A percentile compares a stretch with the other conserved stretches of the same genome.
Conservation (phyloP, 1,140 invertebrate species). For the Triops cancriformis region DNA sequence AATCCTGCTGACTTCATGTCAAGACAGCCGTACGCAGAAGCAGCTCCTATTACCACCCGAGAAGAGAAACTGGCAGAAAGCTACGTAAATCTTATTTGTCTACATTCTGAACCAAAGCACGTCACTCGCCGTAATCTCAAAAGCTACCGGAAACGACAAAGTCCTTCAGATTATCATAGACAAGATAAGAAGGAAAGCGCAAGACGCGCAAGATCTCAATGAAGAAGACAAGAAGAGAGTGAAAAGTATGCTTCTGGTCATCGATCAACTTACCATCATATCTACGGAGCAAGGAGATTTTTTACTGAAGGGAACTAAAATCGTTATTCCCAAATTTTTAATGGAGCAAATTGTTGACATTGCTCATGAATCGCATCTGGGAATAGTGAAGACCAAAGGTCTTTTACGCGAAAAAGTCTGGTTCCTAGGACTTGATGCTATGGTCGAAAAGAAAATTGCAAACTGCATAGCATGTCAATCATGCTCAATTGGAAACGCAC, state of each 20-base stretch:
- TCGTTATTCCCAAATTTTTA: slow-evolving; percentile 31
- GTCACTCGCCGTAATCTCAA: not conserved
- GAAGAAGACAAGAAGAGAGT: not conserved
- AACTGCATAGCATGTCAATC: slow-evolving; percentile 34
- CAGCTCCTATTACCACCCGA: slow-evolving; percentile 21
- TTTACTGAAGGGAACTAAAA: slow-evolving; percentile 27
- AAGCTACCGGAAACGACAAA: not conserved
- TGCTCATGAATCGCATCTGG: slow-evolving; percentile 31
- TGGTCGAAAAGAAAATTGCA: slow-evolving; percentile 33
- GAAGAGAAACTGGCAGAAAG: too few species aligned
- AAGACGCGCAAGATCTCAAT: not conserved
- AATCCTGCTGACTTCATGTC: slow-evolving; percentile 35
- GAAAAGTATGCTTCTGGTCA: not conserved
- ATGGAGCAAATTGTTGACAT: slow-evolving; percentile 30
- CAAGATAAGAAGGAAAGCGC: not conserved
- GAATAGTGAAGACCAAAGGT: slow-evolving; percentile 34
- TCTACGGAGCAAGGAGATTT: not conserved
- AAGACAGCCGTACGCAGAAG: slow-evolving; percentile 29
- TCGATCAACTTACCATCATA: not conserved
- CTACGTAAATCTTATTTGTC: slow-evolving; percentile 30
- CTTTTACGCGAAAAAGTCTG: slow-evolving; percentile 36
- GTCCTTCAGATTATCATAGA: too few species aligned
- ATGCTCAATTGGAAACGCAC: not conserved
- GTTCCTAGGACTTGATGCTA: slow-evolving; percentile 35
- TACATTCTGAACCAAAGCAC: not conserved